These are phyloP conservation scores for Prosopocoilus inquinatus DNA, from an alignment of 2,888 invertebrate species.

Conservation along the genomic window DNA sequence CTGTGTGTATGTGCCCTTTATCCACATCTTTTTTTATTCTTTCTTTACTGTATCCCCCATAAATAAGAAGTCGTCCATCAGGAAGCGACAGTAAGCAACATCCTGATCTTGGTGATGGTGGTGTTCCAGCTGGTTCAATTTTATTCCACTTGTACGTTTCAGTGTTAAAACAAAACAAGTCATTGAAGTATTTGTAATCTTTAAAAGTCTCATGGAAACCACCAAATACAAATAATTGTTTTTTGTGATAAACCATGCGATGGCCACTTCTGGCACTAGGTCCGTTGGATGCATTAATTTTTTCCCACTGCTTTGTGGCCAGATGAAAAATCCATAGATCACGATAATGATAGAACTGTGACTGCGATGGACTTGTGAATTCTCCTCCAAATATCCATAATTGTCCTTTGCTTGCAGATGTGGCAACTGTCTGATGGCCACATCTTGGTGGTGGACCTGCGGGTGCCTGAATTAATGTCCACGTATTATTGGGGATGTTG, in stretches of 20 bases:
- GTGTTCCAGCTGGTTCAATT: constrained; percentile 62
- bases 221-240: constrained; percentile 81
- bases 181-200: constrained; percentile 87
- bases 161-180: constrained; percentile 76
- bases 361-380: constrained; percentile 84
- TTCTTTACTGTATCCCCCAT: constrained; percentile 77
- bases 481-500: constrained; percentile 74
- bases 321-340: constrained; percentile 88
- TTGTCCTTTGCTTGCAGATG: constrained; percentile 72
- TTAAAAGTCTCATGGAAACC: constrained; percentile 89
- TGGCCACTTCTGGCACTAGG: constrained; percentile 88
- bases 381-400: constrained; percentile 88
- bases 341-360: constrained; percentile 90
- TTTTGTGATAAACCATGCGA: constrained; percentile 79
- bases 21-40: constrained; percentile 72
- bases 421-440: constrained; percentile 81
- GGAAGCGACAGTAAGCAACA: constrained; percentile 68
- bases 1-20: constrained; percentile 67
- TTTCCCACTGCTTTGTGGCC: constrained; percentile 71
- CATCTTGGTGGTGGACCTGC: constrained; percentile 86
- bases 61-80: constrained; percentile 66
- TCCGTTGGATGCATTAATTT: constrained; percentile 69
- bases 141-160: constrained; percentile 78
- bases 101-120: constrained; percentile 78
- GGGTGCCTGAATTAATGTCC: constrained; percentile 78